A percentile compares a stretch with the other conserved stretches of the same genome.
phyloP scores from a whole-genome alignment of 2,113 vertebrate species.

The Uropsilus gracilis region DNA sequence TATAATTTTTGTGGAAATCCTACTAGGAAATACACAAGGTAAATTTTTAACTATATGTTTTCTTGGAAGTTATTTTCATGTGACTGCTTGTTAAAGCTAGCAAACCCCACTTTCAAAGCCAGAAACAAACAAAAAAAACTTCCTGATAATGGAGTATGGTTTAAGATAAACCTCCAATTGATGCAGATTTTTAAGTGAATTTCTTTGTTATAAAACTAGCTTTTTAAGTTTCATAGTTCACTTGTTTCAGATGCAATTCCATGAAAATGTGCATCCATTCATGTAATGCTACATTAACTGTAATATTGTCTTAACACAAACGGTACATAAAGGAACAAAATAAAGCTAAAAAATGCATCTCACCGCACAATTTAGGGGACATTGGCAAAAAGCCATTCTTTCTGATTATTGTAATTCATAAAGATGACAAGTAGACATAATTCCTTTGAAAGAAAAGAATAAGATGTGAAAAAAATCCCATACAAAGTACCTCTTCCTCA shows the following conservation, averaged over 20 bases:
- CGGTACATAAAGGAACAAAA: slow-evolving; percentile 8
- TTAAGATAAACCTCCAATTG: background rate
- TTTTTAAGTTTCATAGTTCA: background rate
- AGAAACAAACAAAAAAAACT: background rate
- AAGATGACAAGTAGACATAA: slow-evolving; percentile 7
- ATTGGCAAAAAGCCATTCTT: slow-evolving; percentile 20
- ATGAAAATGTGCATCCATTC: slow-evolving; percentile 11
- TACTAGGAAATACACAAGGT: slow-evolving; percentile 4
- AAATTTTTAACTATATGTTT: slow-evolving; percentile 37
- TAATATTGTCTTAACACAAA: background rate
- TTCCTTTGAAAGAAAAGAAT: slow-evolving; percentile 25
- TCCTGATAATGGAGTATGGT: background rate
- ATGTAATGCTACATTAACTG: background rate
- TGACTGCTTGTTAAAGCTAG: slow-evolving; percentile 30
- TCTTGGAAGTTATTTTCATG: slow-evolving; percentile 32
- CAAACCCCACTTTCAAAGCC: background rate
- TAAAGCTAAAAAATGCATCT: slow-evolving; percentile 24
- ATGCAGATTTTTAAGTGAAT: slow-evolving; percentile 23
- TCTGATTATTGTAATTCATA: slow-evolving; percentile 35
- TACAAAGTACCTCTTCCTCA: background rate
- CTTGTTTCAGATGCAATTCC: background rate
- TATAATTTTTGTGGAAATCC: slow-evolving; percentile 27
- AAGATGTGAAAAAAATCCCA: slow-evolving; percentile 26
- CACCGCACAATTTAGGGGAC: background rate
- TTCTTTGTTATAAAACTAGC: slow-evolving; percentile 15